Evolutionary conservation across 2,888 invertebrate genomes (phyloP), one percentile per base, ranked within the genome.

Genomic region (Rhamnusium bicolor): DNA sequence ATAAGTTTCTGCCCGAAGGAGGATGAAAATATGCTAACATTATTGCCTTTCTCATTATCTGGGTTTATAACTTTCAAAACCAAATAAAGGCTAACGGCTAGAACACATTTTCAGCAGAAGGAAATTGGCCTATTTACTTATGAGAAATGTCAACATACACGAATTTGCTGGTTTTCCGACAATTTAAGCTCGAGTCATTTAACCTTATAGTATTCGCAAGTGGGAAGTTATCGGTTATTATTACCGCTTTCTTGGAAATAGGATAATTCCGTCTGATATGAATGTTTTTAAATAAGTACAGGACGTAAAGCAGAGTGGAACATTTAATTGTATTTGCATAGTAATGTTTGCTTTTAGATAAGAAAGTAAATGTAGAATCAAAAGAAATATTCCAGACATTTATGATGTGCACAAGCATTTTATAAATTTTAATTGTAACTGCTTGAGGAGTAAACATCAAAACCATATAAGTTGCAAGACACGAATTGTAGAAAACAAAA

Each of bases 11-110:
- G 47, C 16, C 61, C 47, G 12, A n/a, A n/a, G 46, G 19, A 19
- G 24, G n/a, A 61, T 24, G 46, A 46, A 24, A 49, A 53, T 49
- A 66, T 66, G 16, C 27, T 32, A 66, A 66, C 18, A 12, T 19
- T 49, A 66, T 66, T 66, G 32, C 53, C 54, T 54, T 54, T 40
- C 65, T 40, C 29, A 66, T 66, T 66, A 66, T 61, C 63, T 27
- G 8, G 53, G 65, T 19, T 54, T 63, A 21, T 16, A 21, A 27
- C 58, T 58, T 32, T 58, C 58, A 58, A 58, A 29, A 32, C 40
- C 40, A 40, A 40, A n/a, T 63, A 63, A 49, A 47, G 51, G 51
- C 27, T 63, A 63, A 63, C 29, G 51, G 29, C 29, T 2, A 8
- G 49, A 51, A 27, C 46, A 51, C 63, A 16, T 49, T 51, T 3